A percentile compares a stretch with the other conserved stretches of the same genome.
Conservation (phyloP, 2,113 vertebrate species). For the human region DNA sequence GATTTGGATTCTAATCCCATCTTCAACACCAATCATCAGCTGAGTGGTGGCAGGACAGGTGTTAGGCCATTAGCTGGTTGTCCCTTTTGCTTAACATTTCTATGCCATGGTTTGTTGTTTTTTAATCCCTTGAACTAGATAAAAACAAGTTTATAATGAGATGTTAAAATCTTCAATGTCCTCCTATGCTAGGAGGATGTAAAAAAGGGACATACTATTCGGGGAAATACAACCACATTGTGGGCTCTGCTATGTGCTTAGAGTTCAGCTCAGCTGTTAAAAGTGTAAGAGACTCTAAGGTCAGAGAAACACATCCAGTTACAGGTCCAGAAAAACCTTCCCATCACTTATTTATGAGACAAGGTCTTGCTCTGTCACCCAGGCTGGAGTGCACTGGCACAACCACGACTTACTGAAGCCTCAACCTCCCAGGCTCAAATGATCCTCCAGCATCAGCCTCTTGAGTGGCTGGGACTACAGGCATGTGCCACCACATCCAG, state of each 20-base stretch:
- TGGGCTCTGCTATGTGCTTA: neutral
- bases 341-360: neutral
- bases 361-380: too few species aligned
- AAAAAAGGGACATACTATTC: neutral
- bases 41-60: too few species aligned
- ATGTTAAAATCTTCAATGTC: neutral
- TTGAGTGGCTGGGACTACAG: too few species aligned
- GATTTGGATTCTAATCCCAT: too few species aligned
- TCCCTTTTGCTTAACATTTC: neutral
- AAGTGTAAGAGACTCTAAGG: neutral
- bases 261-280: neutral
- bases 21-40: neutral
- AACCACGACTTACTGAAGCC: too few species aligned
- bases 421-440: too few species aligned
- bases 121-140: neutral
- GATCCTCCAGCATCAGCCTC: too few species aligned
- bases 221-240: neutral
- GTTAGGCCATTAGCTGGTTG: rapidly evolving
- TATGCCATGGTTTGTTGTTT: neutral
- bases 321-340: neutral
- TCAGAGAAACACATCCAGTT: neutral
- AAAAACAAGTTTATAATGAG: neutral
- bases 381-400: too few species aligned
- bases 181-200: neutral
- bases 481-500: too few species aligned